A percentile compares a stretch with the other conserved stretches of the same genome.
Evolutionary conservation across 2,797 vertebrate genomes (phyloP).

Genomic region (Podarcis lilfordi): DNA sequence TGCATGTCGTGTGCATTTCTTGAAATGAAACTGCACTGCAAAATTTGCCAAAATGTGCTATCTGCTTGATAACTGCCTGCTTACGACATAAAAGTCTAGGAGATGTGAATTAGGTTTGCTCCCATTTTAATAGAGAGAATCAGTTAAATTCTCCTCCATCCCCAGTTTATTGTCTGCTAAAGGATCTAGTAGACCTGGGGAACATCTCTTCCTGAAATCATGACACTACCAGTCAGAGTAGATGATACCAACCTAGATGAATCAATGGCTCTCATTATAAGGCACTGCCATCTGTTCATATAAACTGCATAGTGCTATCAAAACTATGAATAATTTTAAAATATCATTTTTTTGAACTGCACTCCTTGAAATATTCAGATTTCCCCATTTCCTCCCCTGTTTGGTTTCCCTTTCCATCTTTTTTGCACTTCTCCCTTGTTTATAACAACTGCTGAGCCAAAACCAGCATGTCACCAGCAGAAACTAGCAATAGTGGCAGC

Average conservation of each 20-base stretch:
- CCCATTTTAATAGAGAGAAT: too few species aligned
- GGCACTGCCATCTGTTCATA: not conserved
- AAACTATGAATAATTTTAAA: slow-evolving; percentile 13
- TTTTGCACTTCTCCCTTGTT: not conserved
- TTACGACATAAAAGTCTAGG: too few species aligned
- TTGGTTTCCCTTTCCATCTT: accelerated
- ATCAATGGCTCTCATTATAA: not conserved
- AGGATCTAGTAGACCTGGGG: not conserved
- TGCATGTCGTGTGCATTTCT: too few species aligned
- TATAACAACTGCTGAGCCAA: not conserved
- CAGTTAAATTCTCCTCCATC: too few species aligned
- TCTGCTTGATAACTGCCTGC: too few species aligned
- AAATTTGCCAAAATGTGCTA: too few species aligned
- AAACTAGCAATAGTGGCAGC: not conserved
- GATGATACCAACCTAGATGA: not conserved
- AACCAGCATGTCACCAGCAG: not conserved
- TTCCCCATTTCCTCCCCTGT: not conserved
- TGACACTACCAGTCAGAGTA: not conserved
- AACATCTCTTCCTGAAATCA: not conserved
- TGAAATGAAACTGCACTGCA: not conserved
- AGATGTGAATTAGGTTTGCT: too few species aligned
- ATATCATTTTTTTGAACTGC: not conserved
- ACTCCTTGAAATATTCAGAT: not conserved
- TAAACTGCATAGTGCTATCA: not conserved
- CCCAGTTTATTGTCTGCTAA: not conserved